Evolutionary conservation across 2,797 vertebrate genomes (phyloP), one percentile per base, ranked within the genome.

Genomic region (Enoplosus armatus): DNA sequence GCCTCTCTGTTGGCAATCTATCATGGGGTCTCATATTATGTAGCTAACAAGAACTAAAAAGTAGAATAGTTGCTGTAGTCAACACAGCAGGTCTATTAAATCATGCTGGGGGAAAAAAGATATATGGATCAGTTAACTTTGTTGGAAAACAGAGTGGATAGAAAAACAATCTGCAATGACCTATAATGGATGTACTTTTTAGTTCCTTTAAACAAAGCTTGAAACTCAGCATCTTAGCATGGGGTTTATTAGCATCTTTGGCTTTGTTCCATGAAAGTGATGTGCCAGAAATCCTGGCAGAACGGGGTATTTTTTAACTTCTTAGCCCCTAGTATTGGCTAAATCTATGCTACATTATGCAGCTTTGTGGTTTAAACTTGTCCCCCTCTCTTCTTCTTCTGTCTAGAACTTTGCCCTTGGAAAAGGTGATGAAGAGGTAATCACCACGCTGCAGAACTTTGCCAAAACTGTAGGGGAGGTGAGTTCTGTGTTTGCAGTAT

Each of bases 351-450:
- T n/a, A 53, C 50, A 71, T 72, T 50, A 50, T 72, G 69, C 48
- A 53, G 55, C 69, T 75, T 81, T 18, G 54, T 77, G 33, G 37
- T 73, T 68, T 62, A 59, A 77, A 75, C 29, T 48, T 16, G 5
- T 54, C 29, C 14, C 16, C 20, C 43, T 27, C 16, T 39, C 18
- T 80, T 43, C 0, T 77, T 90, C 69, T 85, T 80, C 15, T 89
- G 77, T 94, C 64, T 90, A 99, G 98, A 98, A 99, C 93, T 99
- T 99, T 95, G 97, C 98, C 69, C 95, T 99, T 43, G 97, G 98
- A 70, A 99, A 97, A 96, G 98, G 98, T 35, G 98, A 99, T 75
- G 98, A 99, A 94, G 98, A 99, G 94, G 97, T 99, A 51, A 98
- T 99, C 92, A 94, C 90, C 56, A 97, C 96, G 0, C 96, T 99